Conservation (phyloP, 2,113 vertebrate species). For the Antidorcas marsupialis region DNA sequence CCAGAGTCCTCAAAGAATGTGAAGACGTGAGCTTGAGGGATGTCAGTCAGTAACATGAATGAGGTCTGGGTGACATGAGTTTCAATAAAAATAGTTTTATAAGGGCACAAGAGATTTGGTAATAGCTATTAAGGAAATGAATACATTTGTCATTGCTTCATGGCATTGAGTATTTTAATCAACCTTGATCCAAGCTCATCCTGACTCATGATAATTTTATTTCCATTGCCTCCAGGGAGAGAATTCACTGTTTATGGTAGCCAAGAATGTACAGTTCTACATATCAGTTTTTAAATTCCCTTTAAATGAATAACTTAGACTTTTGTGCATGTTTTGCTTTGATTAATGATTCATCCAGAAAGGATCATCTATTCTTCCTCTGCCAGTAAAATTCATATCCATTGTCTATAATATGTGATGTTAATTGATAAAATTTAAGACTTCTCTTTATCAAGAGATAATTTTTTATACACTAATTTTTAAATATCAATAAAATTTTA, state of each 20-base stretch:
- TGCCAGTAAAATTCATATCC: neutral
- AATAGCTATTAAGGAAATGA: slow-evolving; percentile 36
- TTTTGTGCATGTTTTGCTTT: neutral
- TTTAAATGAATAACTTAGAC: neutral
- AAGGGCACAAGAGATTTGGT: neutral
- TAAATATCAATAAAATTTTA: neutral
- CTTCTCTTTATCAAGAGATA: neutral
- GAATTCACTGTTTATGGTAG: neutral
- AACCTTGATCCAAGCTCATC: neutral
- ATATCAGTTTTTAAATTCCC: neutral
- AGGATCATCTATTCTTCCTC: neutral
- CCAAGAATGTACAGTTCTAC: neutral
- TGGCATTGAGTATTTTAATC: slow-evolving; percentile 28
- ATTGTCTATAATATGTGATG: neutral
- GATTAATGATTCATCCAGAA: neutral
- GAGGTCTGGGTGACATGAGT: neutral
- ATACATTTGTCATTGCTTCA: neutral
- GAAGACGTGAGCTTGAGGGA: neutral
- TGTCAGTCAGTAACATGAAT: neutral
- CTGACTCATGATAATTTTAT: neutral
- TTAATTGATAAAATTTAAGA: neutral
- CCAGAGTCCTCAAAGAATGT: neutral
- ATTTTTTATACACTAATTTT: neutral
- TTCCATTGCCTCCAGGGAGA: neutral
- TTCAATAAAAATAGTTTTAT: neutral